Conservation (phyloP, 2,113 vertebrate species). For the Megaceryle maxima region DNA sequence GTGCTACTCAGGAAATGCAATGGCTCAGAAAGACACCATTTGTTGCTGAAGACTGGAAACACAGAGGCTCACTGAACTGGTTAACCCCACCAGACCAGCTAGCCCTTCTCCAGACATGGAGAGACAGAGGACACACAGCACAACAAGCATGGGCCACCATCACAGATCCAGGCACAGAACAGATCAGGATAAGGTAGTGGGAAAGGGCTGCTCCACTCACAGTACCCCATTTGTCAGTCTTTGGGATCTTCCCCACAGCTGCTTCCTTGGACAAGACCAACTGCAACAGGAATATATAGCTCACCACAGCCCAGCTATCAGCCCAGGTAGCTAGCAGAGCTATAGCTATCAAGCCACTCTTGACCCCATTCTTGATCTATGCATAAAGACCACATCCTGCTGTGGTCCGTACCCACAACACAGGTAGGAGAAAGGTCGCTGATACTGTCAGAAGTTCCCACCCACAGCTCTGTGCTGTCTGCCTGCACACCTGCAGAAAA, state of each 20-base stretch:
- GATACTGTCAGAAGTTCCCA: background rate
- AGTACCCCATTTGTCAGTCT: background rate
- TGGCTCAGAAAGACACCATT: background rate
- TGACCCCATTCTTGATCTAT: background rate
- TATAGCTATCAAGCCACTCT: background rate
- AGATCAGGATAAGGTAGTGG: background rate
- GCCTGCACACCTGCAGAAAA: background rate
- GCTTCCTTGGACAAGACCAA: background rate
- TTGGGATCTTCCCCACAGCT: background rate
- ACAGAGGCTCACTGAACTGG: background rate
- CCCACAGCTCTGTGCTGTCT: background rate
- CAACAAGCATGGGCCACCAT: background rate
- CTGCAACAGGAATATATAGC: background rate
- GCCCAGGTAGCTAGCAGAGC: background rate
- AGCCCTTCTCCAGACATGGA: background rate
- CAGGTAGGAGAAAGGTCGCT: background rate
- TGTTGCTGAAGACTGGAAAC: background rate
- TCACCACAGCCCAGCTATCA: background rate
- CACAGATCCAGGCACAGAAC: background rate
- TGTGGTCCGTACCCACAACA: accelerated
- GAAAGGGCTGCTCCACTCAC: background rate
- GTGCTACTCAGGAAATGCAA: background rate
- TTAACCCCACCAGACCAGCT: background rate
- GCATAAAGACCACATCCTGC: background rate
- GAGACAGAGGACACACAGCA: background rate